Evolutionary conservation across 2,888 invertebrate genomes (phyloP), one percentile per base, ranked within the genome.

Genomic region (Drosophila paramelanica): DNA sequence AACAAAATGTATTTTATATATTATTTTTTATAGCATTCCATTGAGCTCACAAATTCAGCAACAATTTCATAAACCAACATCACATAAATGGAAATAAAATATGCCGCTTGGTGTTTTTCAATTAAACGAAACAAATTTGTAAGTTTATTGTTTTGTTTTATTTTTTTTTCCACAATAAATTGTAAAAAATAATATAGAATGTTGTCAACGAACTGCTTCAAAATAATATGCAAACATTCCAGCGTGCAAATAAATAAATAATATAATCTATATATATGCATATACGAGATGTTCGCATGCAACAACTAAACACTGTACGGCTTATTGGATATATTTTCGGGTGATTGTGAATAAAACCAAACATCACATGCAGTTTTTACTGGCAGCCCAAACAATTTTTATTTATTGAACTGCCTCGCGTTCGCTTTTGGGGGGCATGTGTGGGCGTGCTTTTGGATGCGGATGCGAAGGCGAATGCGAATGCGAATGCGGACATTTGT

Each of bases 71-170:
- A 8, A 39, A 41, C 17, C 31, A n/a, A 2, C 2, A 4, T 8
- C 38, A 5, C 1, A 42, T 43, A 45, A 38, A 11, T 23, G 3
- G 5, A 50, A 43, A 59, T 47, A 17, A 67, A 69, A 53, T 42
- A 43, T 38, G 46, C 56, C 13, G 42, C 38, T 11, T 47, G 51
- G 43, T 31, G 51, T 45, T 67, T 68, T 69, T 49, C 69, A 84
- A 79, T 79, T 61, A 81, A 79, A 77, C 51, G 56, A 27, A 68
- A 64, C 49, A 67, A 45, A 67, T 79, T 74, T 61, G 64, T 55
- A 56, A 61, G 66, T 81, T 69, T 55, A 61, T 61, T 38, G 31
- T 31, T 17, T 17, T 17, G 17, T 17, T 17, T 47, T 55, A 71
- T 79, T 68, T 62, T 60, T 61, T 20, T 23, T 60, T 61, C 60